phyloP scores from a whole-genome alignment of 2,113 vertebrate genomes.

The Apodemus sylvaticus region DNA sequence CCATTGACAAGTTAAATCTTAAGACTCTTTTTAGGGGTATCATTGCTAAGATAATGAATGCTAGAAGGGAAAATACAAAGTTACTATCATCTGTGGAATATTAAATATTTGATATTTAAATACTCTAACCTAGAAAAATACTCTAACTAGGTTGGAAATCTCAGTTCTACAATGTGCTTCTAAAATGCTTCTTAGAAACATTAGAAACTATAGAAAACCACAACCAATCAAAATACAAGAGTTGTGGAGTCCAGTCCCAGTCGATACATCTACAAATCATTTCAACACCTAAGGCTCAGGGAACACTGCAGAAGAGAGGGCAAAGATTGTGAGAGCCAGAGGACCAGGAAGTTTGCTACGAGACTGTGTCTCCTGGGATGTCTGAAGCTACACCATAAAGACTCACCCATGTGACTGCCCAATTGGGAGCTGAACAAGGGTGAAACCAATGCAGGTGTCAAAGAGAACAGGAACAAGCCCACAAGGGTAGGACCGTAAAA shows the following conservation, averaged over 20 bases:
- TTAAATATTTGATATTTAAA: slow-evolving; percentile 6
- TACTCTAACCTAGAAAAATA: slow-evolving; percentile 21
- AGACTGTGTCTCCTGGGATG: background rate
- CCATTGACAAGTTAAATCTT: background rate
- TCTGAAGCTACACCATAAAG: background rate
- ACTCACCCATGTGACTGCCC: background rate
- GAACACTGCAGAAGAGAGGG: background rate
- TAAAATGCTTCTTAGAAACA: background rate
- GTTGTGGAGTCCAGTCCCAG: background rate
- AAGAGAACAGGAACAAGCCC: background rate
- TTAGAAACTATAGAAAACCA: background rate
- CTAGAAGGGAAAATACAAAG: slow-evolving; percentile 26
- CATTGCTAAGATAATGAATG: background rate
- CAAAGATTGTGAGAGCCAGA: background rate
- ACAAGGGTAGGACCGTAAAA: background rate
- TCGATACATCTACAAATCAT: background rate
- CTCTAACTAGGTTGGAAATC: slow-evolving; percentile 34
- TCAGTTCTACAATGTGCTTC: slow-evolving; percentile 28
- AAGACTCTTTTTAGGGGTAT: background rate
- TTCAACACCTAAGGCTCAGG: background rate
- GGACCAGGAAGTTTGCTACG: background rate
- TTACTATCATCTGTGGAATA: background rate
- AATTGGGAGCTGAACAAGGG: background rate
- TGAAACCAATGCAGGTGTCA: background rate
- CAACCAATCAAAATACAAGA: background rate